Evolutionary conservation across 2,113 vertebrate species (phyloP).

Genomic region (Natator depressus): DNA sequence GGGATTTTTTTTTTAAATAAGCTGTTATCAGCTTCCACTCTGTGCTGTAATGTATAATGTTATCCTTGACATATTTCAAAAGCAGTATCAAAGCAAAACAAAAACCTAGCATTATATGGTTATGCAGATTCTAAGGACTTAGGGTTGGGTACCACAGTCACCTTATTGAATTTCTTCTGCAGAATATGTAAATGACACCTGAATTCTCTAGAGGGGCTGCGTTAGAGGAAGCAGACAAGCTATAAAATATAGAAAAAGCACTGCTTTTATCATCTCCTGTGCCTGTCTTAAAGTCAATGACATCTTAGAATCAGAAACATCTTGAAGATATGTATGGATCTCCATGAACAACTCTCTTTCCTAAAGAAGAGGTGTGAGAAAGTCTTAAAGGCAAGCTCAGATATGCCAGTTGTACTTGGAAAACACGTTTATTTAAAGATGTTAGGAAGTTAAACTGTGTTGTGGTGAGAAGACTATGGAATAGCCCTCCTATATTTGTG

Average conservation of each 20-base stretch:
- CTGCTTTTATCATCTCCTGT: not conserved
- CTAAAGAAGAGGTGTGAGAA: not conserved
- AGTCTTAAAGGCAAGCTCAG: not conserved
- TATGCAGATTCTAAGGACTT: not conserved
- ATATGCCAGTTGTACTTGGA: not conserved
- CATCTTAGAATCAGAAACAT: not conserved
- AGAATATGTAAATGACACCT: not conserved
- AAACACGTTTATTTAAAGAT: not conserved
- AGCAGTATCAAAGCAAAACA: not conserved
- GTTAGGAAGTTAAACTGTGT: not conserved
- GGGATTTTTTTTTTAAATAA: not conserved
- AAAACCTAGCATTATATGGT: not conserved
- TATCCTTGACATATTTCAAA: not conserved
- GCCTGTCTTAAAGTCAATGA: not conserved
- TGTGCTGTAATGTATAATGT: not conserved
- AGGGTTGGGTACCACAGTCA: not conserved
- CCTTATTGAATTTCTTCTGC: not conserved
- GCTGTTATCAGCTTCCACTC: not conserved
- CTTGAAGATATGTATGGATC: not conserved
- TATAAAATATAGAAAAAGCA: not conserved
- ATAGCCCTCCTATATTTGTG: not conserved
- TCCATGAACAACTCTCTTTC: not conserved
- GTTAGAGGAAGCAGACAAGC: not conserved
- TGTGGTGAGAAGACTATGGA: accelerated
- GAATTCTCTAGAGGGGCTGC: not conserved